Evolutionary conservation across 2,888 invertebrate species (phyloP).

Genomic region (Rhodophaea formosa): DNA sequence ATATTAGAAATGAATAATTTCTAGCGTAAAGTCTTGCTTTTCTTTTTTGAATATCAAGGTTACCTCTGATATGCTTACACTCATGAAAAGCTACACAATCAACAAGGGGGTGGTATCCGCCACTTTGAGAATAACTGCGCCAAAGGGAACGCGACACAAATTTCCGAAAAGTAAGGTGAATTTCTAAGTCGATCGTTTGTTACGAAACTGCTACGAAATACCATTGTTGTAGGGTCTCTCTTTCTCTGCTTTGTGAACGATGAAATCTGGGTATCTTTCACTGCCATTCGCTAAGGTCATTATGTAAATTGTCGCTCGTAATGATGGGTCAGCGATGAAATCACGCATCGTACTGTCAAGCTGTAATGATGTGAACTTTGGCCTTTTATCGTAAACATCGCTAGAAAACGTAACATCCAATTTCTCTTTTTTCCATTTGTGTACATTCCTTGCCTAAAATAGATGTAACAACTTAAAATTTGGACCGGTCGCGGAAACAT

Average conservation of each 20-base stretch:
- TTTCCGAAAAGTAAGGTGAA: conserved; percentile 37
- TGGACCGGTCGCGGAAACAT: too few species aligned
- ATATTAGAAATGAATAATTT: too few species aligned
- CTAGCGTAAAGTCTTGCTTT: too few species aligned
- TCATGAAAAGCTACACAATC: too few species aligned
- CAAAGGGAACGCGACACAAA: conserved; percentile 49
- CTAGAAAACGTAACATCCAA: conserved; percentile 25
- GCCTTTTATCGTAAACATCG: conserved; percentile 39
- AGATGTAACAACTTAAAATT: too few species aligned
- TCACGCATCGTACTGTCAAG: conserved; percentile 49
- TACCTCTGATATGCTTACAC: too few species aligned
- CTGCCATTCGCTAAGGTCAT: conserved; percentile 51
- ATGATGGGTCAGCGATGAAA: conserved; percentile 49
- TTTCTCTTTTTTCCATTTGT: conserved; percentile 19
- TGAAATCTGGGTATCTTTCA: conserved; percentile 45
- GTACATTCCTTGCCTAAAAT: conserved; percentile 1
- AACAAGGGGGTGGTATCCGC: too few species aligned
- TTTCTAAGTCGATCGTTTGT: conserved; percentile 18
- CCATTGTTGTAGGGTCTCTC: conserved; percentile 17
- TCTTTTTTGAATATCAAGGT: too few species aligned
- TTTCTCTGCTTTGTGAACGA: conserved; percentile 35
- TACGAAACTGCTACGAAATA: conserved; percentile 25
- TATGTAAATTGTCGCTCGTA: conserved; percentile 53
- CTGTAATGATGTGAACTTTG: conserved; percentile 50
- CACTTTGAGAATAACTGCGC: conserved; percentile 27